phyloP scores from a whole-genome alignment of 2,113 vertebrate species.

The Nerophis ophidion region DNA sequence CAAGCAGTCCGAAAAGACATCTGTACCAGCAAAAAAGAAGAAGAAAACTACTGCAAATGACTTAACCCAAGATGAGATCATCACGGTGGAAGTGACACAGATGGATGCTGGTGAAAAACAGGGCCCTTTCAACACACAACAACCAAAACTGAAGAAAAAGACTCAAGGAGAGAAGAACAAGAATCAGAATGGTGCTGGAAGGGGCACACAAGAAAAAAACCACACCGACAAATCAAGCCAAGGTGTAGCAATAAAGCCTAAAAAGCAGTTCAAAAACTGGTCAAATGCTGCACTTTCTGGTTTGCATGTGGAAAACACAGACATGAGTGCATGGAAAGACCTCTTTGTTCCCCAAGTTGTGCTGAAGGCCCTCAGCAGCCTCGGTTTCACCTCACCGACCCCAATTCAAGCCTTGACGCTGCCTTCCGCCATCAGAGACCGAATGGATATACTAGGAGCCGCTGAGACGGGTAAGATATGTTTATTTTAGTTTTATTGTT shows the following conservation, averaged over 20 bases:
- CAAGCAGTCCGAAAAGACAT: slow-evolving; percentile 8
- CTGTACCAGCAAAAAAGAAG: slow-evolving; percentile 46
- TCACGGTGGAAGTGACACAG: slow-evolving; percentile 7
- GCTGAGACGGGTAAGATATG: slow-evolving; percentile 88
- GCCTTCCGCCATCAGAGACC: slow-evolving; percentile 89
- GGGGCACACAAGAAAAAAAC: not conserved
- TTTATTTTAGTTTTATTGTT: not conserved
- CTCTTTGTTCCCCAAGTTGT: slow-evolving; percentile 86
- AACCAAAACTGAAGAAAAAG: slow-evolving; percentile 20
- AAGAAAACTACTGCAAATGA: slow-evolving; percentile 37
- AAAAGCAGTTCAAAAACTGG: slow-evolving; percentile 81
- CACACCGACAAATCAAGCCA: slow-evolving; percentile 14
- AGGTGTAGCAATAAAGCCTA: slow-evolving; percentile 21
- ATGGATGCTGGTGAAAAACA: slow-evolving; percentile 5
- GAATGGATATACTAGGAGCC: slow-evolving; percentile 88
- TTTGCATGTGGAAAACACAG: slow-evolving; percentile 58
- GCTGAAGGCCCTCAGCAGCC: slow-evolving; percentile 78
- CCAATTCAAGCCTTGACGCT: slow-evolving; percentile 88
- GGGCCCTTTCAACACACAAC: not conserved
- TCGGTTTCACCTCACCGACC: slow-evolving; percentile 89
- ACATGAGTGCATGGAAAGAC: slow-evolving; percentile 85
- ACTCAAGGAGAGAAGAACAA: slow-evolving; percentile 62
- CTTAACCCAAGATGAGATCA: not conserved
- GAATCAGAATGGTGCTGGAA: slow-evolving; percentile 33
- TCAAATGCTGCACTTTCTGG: slow-evolving; percentile 62